Evolutionary conservation across 2,888 invertebrate genomes (phyloP).

Genomic region (Caenorhabditis uteleia): DNA sequence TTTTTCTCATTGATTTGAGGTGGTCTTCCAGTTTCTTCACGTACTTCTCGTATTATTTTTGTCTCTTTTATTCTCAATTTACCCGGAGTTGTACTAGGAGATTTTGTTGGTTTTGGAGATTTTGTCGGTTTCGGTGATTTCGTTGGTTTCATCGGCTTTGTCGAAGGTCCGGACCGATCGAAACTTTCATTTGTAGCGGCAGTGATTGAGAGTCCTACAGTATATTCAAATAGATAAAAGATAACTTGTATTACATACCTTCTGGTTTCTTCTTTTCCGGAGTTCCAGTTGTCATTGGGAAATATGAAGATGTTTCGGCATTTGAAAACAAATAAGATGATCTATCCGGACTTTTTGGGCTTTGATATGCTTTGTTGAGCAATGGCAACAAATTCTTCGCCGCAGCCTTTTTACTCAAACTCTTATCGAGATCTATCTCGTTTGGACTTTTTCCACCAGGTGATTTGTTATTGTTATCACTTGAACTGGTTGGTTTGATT

Average conservation of each 20-base stretch:
- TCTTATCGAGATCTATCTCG: constrained; percentile 32
- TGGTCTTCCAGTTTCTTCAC: constrained; percentile 23
- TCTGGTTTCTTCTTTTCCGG: too few species aligned
- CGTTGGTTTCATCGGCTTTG: too few species aligned
- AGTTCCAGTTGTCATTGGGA: too few species aligned
- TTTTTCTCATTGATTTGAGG: constrained; percentile 27
- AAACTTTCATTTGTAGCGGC: too few species aligned
- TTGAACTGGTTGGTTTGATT: not conserved
- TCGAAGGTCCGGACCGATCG: too few species aligned
- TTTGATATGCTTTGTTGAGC: not conserved
- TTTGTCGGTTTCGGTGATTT: too few species aligned
- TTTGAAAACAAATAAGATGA: too few species aligned
- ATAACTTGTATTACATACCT: too few species aligned
- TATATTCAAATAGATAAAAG: too few species aligned
- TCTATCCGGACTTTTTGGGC: constrained; percentile 6
- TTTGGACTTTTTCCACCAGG: constrained; percentile 2
- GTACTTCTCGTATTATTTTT: constrained; percentile 34
- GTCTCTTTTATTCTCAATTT: constrained; percentile 33
- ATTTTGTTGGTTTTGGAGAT: constrained; percentile 3
- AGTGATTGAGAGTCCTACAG: too few species aligned
- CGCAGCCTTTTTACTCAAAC: constrained; percentile 18
- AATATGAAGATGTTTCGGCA: constrained; percentile 1
- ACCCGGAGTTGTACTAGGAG: constrained; percentile 9
- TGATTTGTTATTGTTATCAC: not conserved
- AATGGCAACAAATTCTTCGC: constrained; percentile 7